Evolutionary conservation across 2,797 vertebrate species (phyloP), one percentile per base, ranked within the genome.

Genomic region (Megaceryle alcyon): DNA sequence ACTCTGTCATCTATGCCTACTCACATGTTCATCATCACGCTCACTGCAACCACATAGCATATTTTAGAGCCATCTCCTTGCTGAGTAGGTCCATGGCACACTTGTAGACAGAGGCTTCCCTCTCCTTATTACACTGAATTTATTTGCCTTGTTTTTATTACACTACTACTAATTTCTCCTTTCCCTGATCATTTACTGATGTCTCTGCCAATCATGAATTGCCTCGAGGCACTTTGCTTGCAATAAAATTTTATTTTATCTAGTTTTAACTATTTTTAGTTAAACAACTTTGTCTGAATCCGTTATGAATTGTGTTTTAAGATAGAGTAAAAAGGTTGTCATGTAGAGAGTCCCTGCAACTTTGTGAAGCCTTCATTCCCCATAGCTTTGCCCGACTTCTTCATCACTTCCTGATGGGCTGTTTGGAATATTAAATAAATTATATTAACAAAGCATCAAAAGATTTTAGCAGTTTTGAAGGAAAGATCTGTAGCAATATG

Each of bases 1-100:
- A 54, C 12, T 0, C 0, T 53, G 18, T 53, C 33, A 7, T 54
- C 61, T 61, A 5, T n/a, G 22, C 25, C n/a, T 29, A 12, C 31
- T 37, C 31, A 44, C 14, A 18, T 3, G 13, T n/a, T 75, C 43
- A 22, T 88, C 61, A 51, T 15, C 48, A 21, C 48, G 25, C 43
- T 28, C 71, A 21, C 8, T 64, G n/a, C 28, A 76, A 59, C 4
- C 9, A 26, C 10, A 19, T 1, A 31, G 26, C 26, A 88, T 49
- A 51, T 80, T 88, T 88, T 37, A 64, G 14, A 68, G n/a, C 21
- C 54, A 35, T 7, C 5, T 88, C 59, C 35, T 71, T 59, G 25
- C 28, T 65, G 31, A 59, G 8, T 35, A 77, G 49, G 29, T 35
- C 33, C 19, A 35, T 10, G n/a, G 22, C 39, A 60, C 29, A 19